phyloP scores from a whole-genome alignment of 2,797 vertebrate species.

The Glyptemys insculpta region DNA sequence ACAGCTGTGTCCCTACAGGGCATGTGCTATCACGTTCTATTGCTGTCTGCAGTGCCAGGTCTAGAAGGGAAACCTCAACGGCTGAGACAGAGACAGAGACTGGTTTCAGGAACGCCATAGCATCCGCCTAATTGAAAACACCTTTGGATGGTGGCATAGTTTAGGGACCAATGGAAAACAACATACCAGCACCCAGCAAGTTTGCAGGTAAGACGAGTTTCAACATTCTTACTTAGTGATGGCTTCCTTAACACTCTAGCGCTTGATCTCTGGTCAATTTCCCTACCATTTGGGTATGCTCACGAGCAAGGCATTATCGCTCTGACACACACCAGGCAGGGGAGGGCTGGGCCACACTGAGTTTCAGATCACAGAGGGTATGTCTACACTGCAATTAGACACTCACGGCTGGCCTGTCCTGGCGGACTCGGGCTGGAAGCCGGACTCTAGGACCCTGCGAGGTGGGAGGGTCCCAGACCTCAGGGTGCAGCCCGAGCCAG shows the following conservation, averaged over 20 bases:
- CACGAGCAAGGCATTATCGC: background rate
- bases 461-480: background rate
- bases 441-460: background rate
- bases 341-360: background rate
- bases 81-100: background rate
- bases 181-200: background rate
- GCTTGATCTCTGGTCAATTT: background rate
- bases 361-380: background rate
- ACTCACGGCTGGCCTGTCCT: background rate
- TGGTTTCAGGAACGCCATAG: background rate
- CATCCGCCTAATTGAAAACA: background rate
- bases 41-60: rapidly evolving
- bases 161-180: background rate
- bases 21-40: background rate
- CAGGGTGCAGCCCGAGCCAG: background rate
- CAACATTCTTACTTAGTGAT: background rate
- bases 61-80: rapidly evolving
- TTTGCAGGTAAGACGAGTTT: background rate
- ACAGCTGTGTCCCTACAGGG: rapidly evolving
- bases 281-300: rapidly evolving
- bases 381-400: background rate
- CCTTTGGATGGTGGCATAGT: background rate
- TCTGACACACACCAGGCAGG: background rate
- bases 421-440: background rate
- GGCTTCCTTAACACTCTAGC: rapidly evolving